Conservation (phyloP, 2,888 invertebrate genomes). For the Galerucella nymphaeae region DNA sequence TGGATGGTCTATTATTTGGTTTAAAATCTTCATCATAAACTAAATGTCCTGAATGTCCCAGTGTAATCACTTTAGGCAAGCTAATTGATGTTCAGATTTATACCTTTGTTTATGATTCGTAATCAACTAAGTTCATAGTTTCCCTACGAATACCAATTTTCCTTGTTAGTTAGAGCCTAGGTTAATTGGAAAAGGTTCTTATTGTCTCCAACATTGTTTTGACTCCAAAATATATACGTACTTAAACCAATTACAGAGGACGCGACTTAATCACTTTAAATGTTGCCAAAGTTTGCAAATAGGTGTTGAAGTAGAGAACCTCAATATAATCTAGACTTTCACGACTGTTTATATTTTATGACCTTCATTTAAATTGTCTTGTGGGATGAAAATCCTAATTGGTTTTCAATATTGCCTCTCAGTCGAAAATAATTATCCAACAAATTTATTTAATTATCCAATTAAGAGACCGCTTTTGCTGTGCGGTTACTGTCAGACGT, state of each 20-base stretch:
- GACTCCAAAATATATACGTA: not conserved
- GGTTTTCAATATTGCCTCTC: too few relatives aligned
- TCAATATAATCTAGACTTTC: not conserved
- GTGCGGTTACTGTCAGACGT: too few relatives aligned
- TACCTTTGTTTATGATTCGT: too few relatives aligned
- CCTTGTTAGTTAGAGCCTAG: not conserved
- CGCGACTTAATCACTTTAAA: not conserved
- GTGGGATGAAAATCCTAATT: too few relatives aligned
- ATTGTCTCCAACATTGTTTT: not conserved
- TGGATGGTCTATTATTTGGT: too few relatives aligned
- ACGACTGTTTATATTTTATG: too few relatives aligned
- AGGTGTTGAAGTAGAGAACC: not conserved
- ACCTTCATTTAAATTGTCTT: too few relatives aligned
- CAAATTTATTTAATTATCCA: too few relatives aligned
- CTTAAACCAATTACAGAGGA: not conserved
- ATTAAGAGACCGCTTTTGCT: too few relatives aligned
- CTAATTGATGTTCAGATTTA: not conserved
- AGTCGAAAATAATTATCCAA: too few relatives aligned
- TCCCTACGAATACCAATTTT: not conserved
- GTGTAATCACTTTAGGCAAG: not conserved
- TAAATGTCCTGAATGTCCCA: too few relatives aligned
- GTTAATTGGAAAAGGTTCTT: not conserved
- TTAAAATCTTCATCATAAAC: too few relatives aligned
- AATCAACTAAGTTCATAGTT: not conserved
- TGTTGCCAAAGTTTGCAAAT: not conserved